phyloP scores from a whole-genome alignment of 2,888 invertebrate genomes.

The Hypercompe scribonia region DNA sequence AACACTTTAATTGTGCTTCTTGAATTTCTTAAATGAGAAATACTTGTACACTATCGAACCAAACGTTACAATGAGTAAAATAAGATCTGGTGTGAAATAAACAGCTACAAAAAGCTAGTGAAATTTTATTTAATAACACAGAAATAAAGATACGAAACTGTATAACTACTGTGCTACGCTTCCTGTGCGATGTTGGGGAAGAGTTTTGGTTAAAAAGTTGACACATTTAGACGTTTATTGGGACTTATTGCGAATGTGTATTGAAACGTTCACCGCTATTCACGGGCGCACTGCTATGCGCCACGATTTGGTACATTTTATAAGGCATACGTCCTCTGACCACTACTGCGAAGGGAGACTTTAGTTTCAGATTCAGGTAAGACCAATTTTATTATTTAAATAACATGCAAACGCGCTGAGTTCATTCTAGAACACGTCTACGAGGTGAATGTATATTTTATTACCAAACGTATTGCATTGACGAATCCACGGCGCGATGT shows the following conservation, averaged over 20 bases:
- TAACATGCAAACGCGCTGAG: conserved; percentile 8
- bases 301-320: conserved; percentile 90
- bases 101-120: conserved; percentile 39
- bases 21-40: conserved; percentile 42
- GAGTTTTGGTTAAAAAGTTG: conserved; percentile 78
- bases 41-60: conserved; percentile 35
- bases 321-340: conserved; percentile 92
- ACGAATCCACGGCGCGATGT: background rate
- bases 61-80: conserved; percentile 76
- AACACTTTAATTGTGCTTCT: conserved; percentile 53
- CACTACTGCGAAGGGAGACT: conserved; percentile 90
- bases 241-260: conserved; percentile 86
- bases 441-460: conserved; percentile 17
- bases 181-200: conserved; percentile 81
- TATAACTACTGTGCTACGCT: conserved; percentile 73
- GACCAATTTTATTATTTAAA: conserved; percentile 36
- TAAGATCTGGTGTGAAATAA: conserved; percentile 84
- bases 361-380: conserved; percentile 76
- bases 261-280: conserved; percentile 85
- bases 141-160: conserved; percentile 67
- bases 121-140: conserved; percentile 50
- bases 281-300: conserved; percentile 92
- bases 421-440: conserved; percentile 35
- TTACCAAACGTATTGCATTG: background rate
- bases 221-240: conserved; percentile 67